Evolutionary conservation across 1,140 invertebrate species (phyloP), one percentile per base, ranked within the genome.

Genomic region (Tetraneura akinire): DNA sequence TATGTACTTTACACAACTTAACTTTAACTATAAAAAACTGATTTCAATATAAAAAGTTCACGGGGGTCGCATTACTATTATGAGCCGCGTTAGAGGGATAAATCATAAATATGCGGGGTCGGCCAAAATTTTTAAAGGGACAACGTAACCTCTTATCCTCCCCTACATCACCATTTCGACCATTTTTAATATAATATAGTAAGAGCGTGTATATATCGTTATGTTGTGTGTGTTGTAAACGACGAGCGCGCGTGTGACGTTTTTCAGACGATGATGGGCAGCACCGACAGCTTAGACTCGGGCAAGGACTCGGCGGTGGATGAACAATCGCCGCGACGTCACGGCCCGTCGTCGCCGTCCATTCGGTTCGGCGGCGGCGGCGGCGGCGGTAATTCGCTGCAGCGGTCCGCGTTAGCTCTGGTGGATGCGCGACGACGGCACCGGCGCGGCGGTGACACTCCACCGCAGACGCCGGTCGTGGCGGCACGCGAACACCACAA

Each of bases 231-330:
- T 47, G 29, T 14, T 14, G n/a, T n/a, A n/a, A n/a, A n/a, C n/a
- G n/a, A n/a, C 8, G n/a, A 16, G 68, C 26, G 23, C n/a, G 68
- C 16, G 23, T 51, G 23, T 71, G 68, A 51, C 45, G 45, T 81
- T 68, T 81, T 81, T 4, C 51, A 82, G 82, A 70, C 8, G 32
- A 37, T 37, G 32, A 37, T 80, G 62, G 73, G 26, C 23, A 82
- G 82, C 47, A 80, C 74, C 21, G 81, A 81, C 76, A 82, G 82
- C 45, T 49, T 82, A 37, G 82, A 82, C 32, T 82, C 82, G 16
- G 82, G 82, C 5, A 81, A 82, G 26, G 80, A 80, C n/a, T 82
- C 82, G 18, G 81, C 60, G 13, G 42, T 60, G 32, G 82, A 82
- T 53, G 81, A 81, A 37, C 78, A 80, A 18, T 76, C 81, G 9